These are phyloP conservation scores for Struthidea cinerea DNA, from an alignment of 2,113 vertebrate species.

Conservation along the genomic window DNA sequence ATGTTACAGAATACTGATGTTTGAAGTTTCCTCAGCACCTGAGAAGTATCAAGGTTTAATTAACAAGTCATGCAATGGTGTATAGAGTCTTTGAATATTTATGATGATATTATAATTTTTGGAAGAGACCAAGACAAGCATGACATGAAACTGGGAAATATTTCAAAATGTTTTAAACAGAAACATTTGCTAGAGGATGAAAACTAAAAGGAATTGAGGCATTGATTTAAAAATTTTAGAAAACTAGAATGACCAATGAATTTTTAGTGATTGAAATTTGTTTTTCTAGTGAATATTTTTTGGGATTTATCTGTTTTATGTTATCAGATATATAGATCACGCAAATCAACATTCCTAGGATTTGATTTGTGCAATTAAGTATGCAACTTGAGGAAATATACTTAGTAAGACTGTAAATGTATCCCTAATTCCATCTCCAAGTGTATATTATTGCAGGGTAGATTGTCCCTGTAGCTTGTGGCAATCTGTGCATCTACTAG, in stretches of 20 bases:
- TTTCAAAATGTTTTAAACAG: slow-evolving; percentile 33
- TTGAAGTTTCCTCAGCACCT: slow-evolving; percentile 40
- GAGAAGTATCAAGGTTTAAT: slow-evolving; percentile 62
- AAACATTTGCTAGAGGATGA: neutral
- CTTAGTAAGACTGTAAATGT: neutral
- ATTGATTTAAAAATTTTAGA: neutral
- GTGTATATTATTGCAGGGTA: neutral
- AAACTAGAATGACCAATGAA: neutral
- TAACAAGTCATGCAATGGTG: slow-evolving; percentile 39
- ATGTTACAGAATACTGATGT: slow-evolving; percentile 38
- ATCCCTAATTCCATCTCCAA: neutral
- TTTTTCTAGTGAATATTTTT: neutral
- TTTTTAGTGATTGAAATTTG: neutral
- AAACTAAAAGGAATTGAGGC: neutral
- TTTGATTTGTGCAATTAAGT: neutral
- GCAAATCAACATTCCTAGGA: neutral
- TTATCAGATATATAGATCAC: neutral
- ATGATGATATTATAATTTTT: slow-evolving; percentile 60
- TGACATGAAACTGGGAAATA: slow-evolving; percentile 30
- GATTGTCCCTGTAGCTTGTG: neutral
- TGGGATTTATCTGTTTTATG: neutral
- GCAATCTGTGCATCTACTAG: neutral
- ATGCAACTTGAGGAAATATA: neutral
- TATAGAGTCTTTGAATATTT: slow-evolving; percentile 58
- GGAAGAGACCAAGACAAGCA: slow-evolving; percentile 41